phyloP scores from a whole-genome alignment of 2,113 vertebrate genomes.

The Gymnocephalus cernua region DNA sequence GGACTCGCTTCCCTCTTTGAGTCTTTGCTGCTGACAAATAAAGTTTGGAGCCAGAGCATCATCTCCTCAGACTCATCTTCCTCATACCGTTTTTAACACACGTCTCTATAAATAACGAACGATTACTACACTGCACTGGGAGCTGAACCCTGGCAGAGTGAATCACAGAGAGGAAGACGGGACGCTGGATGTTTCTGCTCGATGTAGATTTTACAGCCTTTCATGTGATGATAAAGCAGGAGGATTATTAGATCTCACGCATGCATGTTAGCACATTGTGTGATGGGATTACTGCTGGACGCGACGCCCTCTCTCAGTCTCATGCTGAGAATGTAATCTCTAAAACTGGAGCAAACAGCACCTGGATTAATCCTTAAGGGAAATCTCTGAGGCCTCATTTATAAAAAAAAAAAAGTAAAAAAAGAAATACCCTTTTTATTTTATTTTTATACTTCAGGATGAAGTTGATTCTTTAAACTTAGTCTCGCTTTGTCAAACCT shows the following conservation, averaged over 20 bases:
- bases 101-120: slow-evolving; percentile 31
- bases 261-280: background rate
- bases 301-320: background rate
- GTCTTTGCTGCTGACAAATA: background rate
- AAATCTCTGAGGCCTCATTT: too few relatives aligned
- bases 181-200: background rate
- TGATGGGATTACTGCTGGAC: slow-evolving; percentile 25
- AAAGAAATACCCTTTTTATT: too few relatives aligned
- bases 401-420: too few relatives aligned
- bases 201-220: background rate
- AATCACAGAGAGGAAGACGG: slow-evolving; percentile 1
- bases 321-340: background rate
- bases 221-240: background rate
- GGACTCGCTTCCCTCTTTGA: background rate
- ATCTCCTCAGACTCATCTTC: slow-evolving; percentile 25
- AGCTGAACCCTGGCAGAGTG: slow-evolving; percentile 18
- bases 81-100: background rate
- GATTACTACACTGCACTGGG: slow-evolving; percentile 11
- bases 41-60: slow-evolving; percentile 8
- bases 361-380: background rate
- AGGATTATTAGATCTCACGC: background rate
- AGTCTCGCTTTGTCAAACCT: too few relatives aligned
- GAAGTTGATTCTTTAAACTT: background rate
- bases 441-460: background rate
- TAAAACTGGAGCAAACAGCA: background rate